Percentiles rank a stretch among this genome's conserved stretches.
Conservation (phyloP, 2,113 vertebrate genomes). For the Mohoua ochrocephala region DNA sequence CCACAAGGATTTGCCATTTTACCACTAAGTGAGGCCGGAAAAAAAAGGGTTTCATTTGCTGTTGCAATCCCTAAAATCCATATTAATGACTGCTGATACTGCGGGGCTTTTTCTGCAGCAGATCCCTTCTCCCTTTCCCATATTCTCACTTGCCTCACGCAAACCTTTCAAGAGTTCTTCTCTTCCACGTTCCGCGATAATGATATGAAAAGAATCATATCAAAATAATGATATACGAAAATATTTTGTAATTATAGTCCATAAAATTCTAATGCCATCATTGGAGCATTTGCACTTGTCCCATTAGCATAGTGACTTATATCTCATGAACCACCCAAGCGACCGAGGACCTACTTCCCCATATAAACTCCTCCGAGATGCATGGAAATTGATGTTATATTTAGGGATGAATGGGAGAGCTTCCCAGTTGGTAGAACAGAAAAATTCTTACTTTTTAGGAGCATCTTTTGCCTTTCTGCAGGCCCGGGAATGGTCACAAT, state of each 20-base stretch:
- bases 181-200: background rate
- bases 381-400: background rate
- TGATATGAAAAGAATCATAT: background rate
- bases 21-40: background rate
- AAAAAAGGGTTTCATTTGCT: background rate
- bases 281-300: background rate
- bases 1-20: background rate
- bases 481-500: background rate
- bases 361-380: background rate
- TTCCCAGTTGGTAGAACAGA: background rate
- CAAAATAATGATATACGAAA: background rate
- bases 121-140: background rate
- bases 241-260: background rate
- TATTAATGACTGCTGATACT: background rate
- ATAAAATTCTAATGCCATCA: background rate
- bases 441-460: background rate
- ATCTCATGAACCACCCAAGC: background rate
- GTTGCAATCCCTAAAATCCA: background rate
- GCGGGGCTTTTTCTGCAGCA: background rate
- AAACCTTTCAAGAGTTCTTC: background rate
- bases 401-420: background rate
- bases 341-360: slow-evolving; percentile 3
- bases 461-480: background rate
- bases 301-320: slow-evolving; percentile 5
- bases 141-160: background rate